Evolutionary conservation across 2,113 vertebrate species (phyloP), one percentile per base, ranked within the genome.

Genomic region (Tragelaphus strepsiceros): DNA sequence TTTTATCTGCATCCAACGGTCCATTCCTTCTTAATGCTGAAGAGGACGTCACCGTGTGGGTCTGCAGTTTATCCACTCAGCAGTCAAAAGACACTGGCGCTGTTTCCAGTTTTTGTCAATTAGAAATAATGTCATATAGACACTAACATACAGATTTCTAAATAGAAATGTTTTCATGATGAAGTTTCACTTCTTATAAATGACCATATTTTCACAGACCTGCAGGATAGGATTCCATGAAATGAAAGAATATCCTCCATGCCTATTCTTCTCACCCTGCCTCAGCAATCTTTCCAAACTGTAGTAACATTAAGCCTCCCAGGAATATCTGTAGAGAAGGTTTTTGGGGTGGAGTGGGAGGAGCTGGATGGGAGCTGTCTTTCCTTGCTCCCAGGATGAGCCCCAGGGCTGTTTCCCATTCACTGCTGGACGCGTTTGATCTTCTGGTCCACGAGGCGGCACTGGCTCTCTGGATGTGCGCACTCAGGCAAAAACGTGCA

Each of bases 401-500:
- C 61, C 94, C 92, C 94, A 80, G 2, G 94, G 82, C 97, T 90
- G 94, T 96, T 91, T 80, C 92, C 59, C 74, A 95, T 74, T 98
- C 80, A 86, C 92, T 26, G 91, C 91, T 92, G 94, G 86, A 82
- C 85, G 89, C 10, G 39, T 84, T 84, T 90, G 90, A 93, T 89
- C 94, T 88, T 96, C 90, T 95, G 97, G 97, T 95, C 95, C 97
- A 94, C 61, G 88, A 97, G 91, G 84, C 19, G 51, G 86, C 39
- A 84, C 93, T 92, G 97, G 98, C 92, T 96, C 96, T 90, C 83
- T 71, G 91, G 97, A 98, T 98, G 77, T 95, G 95, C 97, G 97
- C 98, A 96, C 95, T 98, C 93, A 85, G 98, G 97, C 97, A 98
- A 97, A 98, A 98, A 82, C 84, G 97, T 97, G 97, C 98, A 97